phyloP scores from a whole-genome alignment of 2,797 vertebrate species.

The Falco rusticolus region DNA sequence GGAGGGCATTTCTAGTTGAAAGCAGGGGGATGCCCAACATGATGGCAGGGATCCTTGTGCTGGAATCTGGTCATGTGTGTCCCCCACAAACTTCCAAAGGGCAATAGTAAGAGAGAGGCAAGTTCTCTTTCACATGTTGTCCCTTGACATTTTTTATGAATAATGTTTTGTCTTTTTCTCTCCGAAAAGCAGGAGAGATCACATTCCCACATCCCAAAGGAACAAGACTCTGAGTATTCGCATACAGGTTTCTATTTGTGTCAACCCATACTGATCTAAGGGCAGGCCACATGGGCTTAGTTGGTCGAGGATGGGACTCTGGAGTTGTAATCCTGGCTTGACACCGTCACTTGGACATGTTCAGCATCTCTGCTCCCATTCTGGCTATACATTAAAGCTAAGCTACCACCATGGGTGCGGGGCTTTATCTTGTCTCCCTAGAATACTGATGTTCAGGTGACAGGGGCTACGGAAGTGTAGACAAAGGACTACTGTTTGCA shows the following conservation, averaged over 20 bases:
- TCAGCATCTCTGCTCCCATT: slow-evolving; percentile 70
- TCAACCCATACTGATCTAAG: slow-evolving; percentile 54
- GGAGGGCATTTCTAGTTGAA: neutral
- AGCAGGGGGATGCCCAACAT: neutral
- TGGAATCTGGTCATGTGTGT: neutral
- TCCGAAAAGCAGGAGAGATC: slow-evolving; percentile 73
- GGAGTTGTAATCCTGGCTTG: slow-evolving; percentile 67
- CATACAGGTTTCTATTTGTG: slow-evolving; percentile 71
- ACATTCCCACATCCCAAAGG: slow-evolving; percentile 69
- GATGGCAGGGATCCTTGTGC: neutral
- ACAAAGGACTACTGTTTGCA: slow-evolving; percentile 36
- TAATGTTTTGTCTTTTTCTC: slow-evolving; percentile 72
- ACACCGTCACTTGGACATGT: slow-evolving; percentile 51
- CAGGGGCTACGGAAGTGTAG: slow-evolving; percentile 48
- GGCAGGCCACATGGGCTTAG: slow-evolving; percentile 62
- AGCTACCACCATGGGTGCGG: slow-evolving; percentile 62
- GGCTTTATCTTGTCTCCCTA: slow-evolving; percentile 60
- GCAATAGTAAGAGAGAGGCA: neutral
- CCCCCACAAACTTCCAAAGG: neutral
- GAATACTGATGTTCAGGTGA: slow-evolving; percentile 47
- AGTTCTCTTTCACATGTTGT: slow-evolving; percentile 36
- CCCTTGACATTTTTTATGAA: neutral
- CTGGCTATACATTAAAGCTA: slow-evolving; percentile 51
- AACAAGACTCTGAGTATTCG: slow-evolving; percentile 73
- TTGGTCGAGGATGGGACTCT: slow-evolving; percentile 64